Base-by-base conservation (phyloP, 2,888 invertebrate species). In the Sialis fuliginosa region DNA sequence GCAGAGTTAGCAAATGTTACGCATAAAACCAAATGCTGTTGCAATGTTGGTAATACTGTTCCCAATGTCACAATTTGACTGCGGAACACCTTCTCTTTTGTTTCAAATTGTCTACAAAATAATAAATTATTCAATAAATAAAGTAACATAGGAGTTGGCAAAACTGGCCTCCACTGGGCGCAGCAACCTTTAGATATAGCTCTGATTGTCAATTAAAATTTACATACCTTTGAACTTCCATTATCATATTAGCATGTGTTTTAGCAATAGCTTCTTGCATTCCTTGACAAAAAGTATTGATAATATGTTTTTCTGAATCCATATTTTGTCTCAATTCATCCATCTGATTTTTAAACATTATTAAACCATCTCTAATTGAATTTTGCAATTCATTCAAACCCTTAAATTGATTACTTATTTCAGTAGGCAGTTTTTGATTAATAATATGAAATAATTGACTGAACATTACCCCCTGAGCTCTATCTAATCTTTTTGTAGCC, bases 1-100 rank as follows among this genome's bases (percentile, higher is more conserved):
- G 82, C 80, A 7, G 79, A 74, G 47, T 76, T 74, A 35, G 77
- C 77, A 60, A 84, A 81, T 6, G 79, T 77, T 47, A 80, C 77
- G 59, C 81, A 79, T 47, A 81, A 67, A 54, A 81, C 72, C 32
- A 82, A 66, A 56, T 82, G 81, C 50, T 79, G 70, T 56, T 80
- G 79, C 30, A 83, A 67, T 13, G 80, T 77, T 2, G 80, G 80
- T 59, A 80, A 67, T 7, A 79, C 74, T 39, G 75, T 73, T 33
- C 76, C 75, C 54, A 74, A 57, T 50, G 68, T 67, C 22, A 70
- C 59, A 48, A 76, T 59, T 56, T 75, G 75, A 6, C 66, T 65
- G 48, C 72, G 65, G 43, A 76, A 71, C 54, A 70, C 62, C 48
- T 71, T 64, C 55, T 75, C 74, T 54, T 70, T 71, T 47, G 63